Evolutionary conservation across 2,113 vertebrate species (phyloP), one percentile per base, ranked within the genome.

Genomic region (Erinaceus europaeus): DNA sequence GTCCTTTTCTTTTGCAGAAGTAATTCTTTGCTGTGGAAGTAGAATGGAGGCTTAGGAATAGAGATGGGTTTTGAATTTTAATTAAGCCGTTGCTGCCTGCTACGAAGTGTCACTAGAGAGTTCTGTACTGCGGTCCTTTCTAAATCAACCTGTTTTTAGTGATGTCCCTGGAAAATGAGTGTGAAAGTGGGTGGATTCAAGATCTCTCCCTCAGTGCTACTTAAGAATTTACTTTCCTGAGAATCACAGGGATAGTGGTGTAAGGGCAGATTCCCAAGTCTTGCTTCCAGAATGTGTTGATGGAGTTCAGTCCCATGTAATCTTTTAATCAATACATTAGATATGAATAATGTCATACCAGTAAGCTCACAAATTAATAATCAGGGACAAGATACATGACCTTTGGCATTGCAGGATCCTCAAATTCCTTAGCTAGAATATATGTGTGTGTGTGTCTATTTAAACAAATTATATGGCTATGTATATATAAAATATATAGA

Each of bases 31-130:
- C 23, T 25, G 23, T 38, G 15, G 42, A 29, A 50, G 20, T 81
- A n/a, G 52, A 80, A 89, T 2, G 69, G 76, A 77, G 84, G 78
- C 84, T 92, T 82, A 78, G 84, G 29, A 81, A 55, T 17, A 84
- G 48, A 92, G 29, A 65, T 40, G 44, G 61, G 27, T 62, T 83
- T 29, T 46, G 59, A 92, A 84, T 75, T 46, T 85, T 77, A 78
- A 85, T 53, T 77, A 88, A 61, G 34, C 14, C 29, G 4, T 34
- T 48, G 27, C n/a, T 84, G 32, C 55, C 74, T 81, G 50, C 34
- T 88, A 67, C 75, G 21, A 87, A 53, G 59, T 78, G 86, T 88
- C 72, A 27, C 53, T 64, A 48, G 44, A 68, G 75, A 44, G 5
- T 53, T 48, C 52, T n/a, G 57, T 68, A 23, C 15, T 2, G 29